These are phyloP conservation scores for Crotalus helleri DNA, from an alignment of 2,113 vertebrate genomes.

Conservation along the genomic window DNA sequence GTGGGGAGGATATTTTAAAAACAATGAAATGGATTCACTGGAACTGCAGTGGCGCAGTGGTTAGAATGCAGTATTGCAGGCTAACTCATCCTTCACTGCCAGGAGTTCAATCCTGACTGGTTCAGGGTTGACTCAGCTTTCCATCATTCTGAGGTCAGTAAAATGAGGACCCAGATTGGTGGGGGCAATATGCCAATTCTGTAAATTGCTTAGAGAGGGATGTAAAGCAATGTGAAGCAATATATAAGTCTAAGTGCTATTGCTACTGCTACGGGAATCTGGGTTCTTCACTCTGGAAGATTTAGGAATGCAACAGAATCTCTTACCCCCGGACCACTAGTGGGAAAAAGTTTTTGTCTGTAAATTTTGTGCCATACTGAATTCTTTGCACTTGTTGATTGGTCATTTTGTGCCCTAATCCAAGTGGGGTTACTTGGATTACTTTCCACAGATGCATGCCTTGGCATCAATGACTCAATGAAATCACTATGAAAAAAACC, in stretches of 20 bases:
- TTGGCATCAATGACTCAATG: not conserved
- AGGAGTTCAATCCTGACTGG: not conserved
- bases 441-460: not conserved
- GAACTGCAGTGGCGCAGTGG: not conserved
- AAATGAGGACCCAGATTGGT: not conserved
- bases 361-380: not conserved
- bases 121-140: not conserved
- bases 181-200: not conserved
- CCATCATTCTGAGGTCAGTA: not conserved
- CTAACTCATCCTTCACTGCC: not conserved
- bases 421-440: not conserved
- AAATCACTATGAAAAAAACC: not conserved
- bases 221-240: not conserved
- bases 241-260: not conserved
- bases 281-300: not conserved
- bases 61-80: not conserved
- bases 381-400: not conserved
- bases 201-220: not conserved
- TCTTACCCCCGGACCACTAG: not conserved
- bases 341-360: not conserved
- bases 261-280: not conserved
- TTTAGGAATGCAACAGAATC: not conserved
- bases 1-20: not conserved
- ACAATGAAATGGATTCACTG: not conserved
- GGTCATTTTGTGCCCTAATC: not conserved